Evolutionary conservation across 2,888 invertebrate species (phyloP).

Genomic region (Leptodirus hochenwartii): DNA sequence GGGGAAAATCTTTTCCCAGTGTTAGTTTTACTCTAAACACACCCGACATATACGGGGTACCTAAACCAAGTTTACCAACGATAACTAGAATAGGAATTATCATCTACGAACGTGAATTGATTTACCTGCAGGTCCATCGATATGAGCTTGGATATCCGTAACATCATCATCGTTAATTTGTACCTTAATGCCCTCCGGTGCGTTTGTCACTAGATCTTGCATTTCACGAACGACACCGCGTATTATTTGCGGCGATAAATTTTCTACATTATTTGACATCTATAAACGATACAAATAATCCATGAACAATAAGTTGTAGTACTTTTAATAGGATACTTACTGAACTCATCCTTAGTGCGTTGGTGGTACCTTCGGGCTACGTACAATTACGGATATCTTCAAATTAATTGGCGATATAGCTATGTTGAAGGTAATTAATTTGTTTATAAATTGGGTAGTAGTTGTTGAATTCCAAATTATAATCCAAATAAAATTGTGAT

Average conservation of each 20-base stretch:
- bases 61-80: slow-evolving; percentile 21
- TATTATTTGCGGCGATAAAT: slow-evolving; percentile 84
- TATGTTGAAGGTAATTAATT: too few species aligned
- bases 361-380: too few species aligned
- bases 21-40: slow-evolving; percentile 77
- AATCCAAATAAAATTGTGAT: too few species aligned
- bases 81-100: background rate
- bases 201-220: slow-evolving; percentile 59
- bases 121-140: slow-evolving; percentile 58
- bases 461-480: too few species aligned
- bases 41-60: slow-evolving; percentile 82
- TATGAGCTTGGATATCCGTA: slow-evolving; percentile 80
- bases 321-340: too few species aligned
- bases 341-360: too few species aligned
- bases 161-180: slow-evolving; percentile 83
- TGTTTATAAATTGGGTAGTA: too few species aligned
- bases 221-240: slow-evolving; percentile 77
- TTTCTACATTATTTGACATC: slow-evolving; percentile 80
- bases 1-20: slow-evolving; percentile 83
- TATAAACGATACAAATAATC: too few species aligned
- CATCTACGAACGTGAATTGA: slow-evolving; percentile 1
- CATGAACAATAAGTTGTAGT: too few species aligned
- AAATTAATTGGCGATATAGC: too few species aligned
- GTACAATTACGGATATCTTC: too few species aligned
- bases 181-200: slow-evolving; percentile 84